phyloP scores from a whole-genome alignment of 35 echinoderm and acorn worm genomes.

The Heliocidaris tuberculata region DNA sequence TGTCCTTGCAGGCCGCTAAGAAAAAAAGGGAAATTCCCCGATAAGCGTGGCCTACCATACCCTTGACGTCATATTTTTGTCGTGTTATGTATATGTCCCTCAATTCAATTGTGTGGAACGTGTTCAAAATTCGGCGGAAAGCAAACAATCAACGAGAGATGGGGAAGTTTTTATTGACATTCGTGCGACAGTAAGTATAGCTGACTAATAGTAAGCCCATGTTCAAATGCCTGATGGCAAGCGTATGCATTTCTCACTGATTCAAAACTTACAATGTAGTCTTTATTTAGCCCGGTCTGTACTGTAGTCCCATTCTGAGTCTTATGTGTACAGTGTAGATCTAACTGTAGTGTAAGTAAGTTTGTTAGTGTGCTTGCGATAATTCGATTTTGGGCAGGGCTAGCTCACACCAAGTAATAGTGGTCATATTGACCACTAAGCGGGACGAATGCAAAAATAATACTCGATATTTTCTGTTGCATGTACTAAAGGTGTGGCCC shows the following conservation, averaged over 20 bases:
- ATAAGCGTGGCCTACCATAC: neutral
- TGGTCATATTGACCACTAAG: too few species aligned
- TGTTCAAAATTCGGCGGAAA: neutral
- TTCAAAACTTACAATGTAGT: neutral
- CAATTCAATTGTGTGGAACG: too few species aligned
- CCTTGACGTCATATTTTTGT: neutral
- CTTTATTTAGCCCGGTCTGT: too few species aligned
- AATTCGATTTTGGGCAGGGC: too few species aligned
- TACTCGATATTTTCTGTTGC: too few species aligned
- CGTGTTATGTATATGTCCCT: neutral
- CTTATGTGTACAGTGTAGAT: neutral
- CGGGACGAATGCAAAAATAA: too few species aligned
- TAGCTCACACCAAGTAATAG: too few species aligned
- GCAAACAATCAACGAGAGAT: neutral
- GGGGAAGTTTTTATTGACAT: conserved; percentile 2
- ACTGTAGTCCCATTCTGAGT: neutral
- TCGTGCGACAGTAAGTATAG: neutral
- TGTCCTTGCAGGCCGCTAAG: neutral
- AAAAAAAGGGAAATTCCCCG: neutral
- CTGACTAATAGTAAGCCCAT: neutral
- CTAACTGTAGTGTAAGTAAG: too few species aligned
- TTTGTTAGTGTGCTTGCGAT: too few species aligned
- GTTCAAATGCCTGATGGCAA: too few species aligned
- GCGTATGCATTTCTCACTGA: too few species aligned
- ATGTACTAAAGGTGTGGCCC: too few species aligned